Percentiles rank a stretch among this genome's conserved stretches.
Conservation (phyloP, 2,888 invertebrate genomes). For the Eumerus sabulonum region DNA sequence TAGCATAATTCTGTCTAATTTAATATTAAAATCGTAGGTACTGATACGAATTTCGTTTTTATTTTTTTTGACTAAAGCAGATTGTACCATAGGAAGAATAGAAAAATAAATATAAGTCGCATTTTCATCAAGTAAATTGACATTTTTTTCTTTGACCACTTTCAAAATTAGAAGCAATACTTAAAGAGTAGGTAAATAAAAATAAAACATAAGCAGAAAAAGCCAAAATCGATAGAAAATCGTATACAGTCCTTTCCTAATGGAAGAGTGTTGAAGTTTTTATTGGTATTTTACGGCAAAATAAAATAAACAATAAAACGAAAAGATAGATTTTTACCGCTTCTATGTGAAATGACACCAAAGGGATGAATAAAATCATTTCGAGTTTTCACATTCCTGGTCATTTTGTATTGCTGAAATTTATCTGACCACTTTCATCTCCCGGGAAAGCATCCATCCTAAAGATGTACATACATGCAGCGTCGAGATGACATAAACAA, state of each 20-base stretch:
- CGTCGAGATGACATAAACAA: slow-evolving; percentile 34
- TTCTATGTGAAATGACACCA: slow-evolving; percentile 61
- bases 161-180: too few relatives aligned
- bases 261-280: slow-evolving; percentile 46
- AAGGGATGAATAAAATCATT: slow-evolving; percentile 67
- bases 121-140: too few relatives aligned
- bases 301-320: slow-evolving; percentile 20
- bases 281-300: slow-evolving; percentile 41
- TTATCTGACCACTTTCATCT: slow-evolving; percentile 63
- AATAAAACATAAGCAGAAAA: slow-evolving; percentile 51
- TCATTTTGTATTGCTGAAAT: slow-evolving; percentile 60
- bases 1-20: too few relatives aligned
- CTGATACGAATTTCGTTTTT: too few relatives aligned
- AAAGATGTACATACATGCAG: slow-evolving; percentile 49
- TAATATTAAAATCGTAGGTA: too few relatives aligned
- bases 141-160: too few relatives aligned
- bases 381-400: slow-evolving; percentile 53
- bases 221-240: slow-evolving; percentile 59
- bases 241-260: slow-evolving; percentile 18
- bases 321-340: slow-evolving; percentile 34
- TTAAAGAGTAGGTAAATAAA: slow-evolving; percentile 17
- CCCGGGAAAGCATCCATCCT: slow-evolving; percentile 53
- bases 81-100: too few relatives aligned
- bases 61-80: too few relatives aligned
- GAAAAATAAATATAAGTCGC: too few relatives aligned